phyloP scores from a whole-genome alignment of 2,888 invertebrate species.

The Endotricha flammealis region DNA sequence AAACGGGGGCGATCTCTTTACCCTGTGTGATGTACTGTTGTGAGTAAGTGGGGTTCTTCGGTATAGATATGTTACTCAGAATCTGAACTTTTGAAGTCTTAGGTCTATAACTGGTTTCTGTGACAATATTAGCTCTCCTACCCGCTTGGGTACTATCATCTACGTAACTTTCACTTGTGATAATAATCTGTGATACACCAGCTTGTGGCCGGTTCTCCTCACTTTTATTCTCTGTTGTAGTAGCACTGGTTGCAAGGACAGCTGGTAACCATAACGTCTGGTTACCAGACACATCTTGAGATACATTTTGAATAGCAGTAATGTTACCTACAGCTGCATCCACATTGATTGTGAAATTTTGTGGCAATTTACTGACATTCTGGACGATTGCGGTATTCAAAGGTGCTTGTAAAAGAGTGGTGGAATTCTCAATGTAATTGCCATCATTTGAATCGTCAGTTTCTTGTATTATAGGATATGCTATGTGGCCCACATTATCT shows the following conservation, averaged over 20 bases:
- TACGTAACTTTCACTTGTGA: slow-evolving; percentile 66
- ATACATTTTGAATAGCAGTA: slow-evolving; percentile 67
- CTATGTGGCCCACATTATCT: slow-evolving; percentile 57
- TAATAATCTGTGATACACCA: slow-evolving; percentile 67
- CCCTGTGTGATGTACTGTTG: slow-evolving; percentile 57
- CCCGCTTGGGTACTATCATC: slow-evolving; percentile 51
- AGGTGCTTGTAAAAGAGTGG: slow-evolving; percentile 64
- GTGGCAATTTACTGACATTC: slow-evolving; percentile 67
- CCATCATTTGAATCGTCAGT: slow-evolving; percentile 59
- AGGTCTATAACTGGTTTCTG: slow-evolving; percentile 61
- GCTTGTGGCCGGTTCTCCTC: slow-evolving; percentile 58
- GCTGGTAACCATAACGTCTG: slow-evolving; percentile 67
- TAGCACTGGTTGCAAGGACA: slow-evolving; percentile 58
- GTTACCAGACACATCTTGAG: slow-evolving; percentile 62
- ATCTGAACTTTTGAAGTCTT: slow-evolving; percentile 72
- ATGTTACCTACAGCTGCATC: slow-evolving; percentile 68
- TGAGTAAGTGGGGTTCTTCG: slow-evolving; percentile 59
- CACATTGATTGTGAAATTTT: slow-evolving; percentile 71
- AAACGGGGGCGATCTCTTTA: slow-evolving; percentile 61
- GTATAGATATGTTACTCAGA: slow-evolving; percentile 69
- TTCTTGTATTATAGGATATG: slow-evolving; percentile 65
- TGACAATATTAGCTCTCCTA: slow-evolving; percentile 58
- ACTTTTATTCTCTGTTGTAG: slow-evolving; percentile 46
- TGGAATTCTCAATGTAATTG: slow-evolving; percentile 59
- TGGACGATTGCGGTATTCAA: slow-evolving; percentile 66